A percentile compares a stretch with the other conserved stretches of the same genome.
Evolutionary conservation across 2,888 invertebrate species (phyloP).

Genomic region (Agrotis clavis): DNA sequence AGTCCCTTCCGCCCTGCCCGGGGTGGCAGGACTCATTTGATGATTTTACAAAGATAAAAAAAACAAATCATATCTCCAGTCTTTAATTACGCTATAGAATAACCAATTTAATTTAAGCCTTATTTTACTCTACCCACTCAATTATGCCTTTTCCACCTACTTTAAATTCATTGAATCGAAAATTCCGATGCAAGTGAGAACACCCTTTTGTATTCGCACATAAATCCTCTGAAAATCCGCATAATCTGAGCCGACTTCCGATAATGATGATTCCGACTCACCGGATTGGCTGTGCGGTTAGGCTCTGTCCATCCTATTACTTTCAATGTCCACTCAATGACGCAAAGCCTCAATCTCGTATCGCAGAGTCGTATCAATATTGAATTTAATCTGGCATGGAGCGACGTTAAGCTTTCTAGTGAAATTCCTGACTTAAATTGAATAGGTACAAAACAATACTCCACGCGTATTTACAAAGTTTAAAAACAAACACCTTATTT

Average conservation of each 20-base stretch:
- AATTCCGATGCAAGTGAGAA: neutral
- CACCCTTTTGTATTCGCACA: neutral
- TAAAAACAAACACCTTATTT: constrained; percentile 12
- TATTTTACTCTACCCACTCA: too few relatives aligned
- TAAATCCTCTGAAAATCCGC: neutral
- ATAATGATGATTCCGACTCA: constrained; percentile 13
- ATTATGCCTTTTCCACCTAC: too few relatives aligned
- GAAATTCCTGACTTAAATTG: neutral
- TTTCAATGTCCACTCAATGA: constrained; percentile 9
- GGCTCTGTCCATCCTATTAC: neutral
- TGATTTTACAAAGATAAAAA: too few relatives aligned
- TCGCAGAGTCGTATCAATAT: neutral
- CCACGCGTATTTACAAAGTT: too few relatives aligned
- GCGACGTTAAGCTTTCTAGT: neutral
- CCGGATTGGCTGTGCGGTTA: neutral
- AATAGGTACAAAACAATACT: constrained; percentile 2
- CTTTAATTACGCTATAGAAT: too few relatives aligned
- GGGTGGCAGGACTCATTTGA: too few relatives aligned
- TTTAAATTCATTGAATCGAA: too few relatives aligned
- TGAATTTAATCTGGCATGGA: neutral
- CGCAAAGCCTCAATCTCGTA: constrained; percentile 4
- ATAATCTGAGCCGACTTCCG: neutral
- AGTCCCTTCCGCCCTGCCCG: too few relatives aligned
- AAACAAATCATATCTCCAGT: too few relatives aligned
- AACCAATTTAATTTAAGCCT: too few relatives aligned